Conservation (phyloP, 64 coral and sea anemone genomes). For the Actinia equina region DNA sequence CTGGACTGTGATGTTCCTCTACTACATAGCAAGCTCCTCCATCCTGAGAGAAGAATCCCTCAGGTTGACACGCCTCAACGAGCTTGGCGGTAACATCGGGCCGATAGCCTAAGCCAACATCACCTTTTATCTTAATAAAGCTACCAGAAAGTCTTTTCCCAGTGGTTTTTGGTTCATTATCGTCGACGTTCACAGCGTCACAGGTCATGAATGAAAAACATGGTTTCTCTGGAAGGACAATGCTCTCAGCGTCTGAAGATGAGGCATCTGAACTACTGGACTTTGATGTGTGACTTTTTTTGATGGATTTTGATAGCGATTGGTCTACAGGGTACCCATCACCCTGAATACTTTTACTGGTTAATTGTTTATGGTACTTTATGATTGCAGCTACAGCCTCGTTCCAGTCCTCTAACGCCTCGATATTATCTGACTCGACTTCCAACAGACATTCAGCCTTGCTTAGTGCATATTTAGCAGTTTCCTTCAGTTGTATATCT, state of each 20-base stretch:
- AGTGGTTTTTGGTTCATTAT: not conserved
- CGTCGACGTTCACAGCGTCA: slow-evolving; percentile 42
- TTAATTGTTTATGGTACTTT: not conserved
- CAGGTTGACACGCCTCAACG: slow-evolving; percentile 72
- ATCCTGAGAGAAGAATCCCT: slow-evolving; percentile 3
- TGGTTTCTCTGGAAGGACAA: slow-evolving; percentile 46
- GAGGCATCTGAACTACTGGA: slow-evolving; percentile 8
- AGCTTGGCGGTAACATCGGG: slow-evolving; percentile 45
- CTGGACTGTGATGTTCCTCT: slow-evolving; percentile 64
- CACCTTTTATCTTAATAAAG: not conserved
- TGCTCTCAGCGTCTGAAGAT: slow-evolving; percentile 61
- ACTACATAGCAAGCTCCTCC: slow-evolving; percentile 41
- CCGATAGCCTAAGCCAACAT: not conserved
- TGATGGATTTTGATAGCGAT: not conserved
- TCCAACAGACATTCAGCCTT: slow-evolving; percentile 8
- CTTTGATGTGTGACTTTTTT: not conserved
- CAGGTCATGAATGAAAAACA: slow-evolving; percentile 56
- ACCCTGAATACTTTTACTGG: not conserved
- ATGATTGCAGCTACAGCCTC: not conserved
- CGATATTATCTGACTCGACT: slow-evolving; percentile 11
- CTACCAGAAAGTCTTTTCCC: slow-evolving; percentile 5
- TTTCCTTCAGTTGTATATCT: slow-evolving; percentile 11
- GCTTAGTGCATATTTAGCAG: slow-evolving; percentile 20
- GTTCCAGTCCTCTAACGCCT: slow-evolving; percentile 11
- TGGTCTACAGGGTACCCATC: not conserved